Evolutionary conservation across 2,797 vertebrate species (phyloP), one percentile per base, ranked within the genome.

Genomic region (Myripristis jacobus): DNA sequence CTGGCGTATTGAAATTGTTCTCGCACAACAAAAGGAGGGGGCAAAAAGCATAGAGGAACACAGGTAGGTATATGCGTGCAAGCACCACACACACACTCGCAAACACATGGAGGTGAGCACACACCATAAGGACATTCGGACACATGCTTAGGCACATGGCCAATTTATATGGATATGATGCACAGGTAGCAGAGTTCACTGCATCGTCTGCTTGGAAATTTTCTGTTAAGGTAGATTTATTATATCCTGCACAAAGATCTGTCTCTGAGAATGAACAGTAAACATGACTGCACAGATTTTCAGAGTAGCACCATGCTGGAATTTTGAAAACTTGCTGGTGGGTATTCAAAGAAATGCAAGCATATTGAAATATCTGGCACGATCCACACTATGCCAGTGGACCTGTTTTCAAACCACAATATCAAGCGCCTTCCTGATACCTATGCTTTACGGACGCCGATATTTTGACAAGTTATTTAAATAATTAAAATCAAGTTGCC

Each of bases 11-110:
- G 72, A 72, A 76, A 73, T 66, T 73, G 60, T 70, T 77, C 71
- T 82, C 82, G 82, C 77, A 83, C 84, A 78, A 76, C 70, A 80
- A 84, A 83, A 69, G 36, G 24, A 66, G 43, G n/a, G 43, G 34
- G 52, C n/a, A 29, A 47, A 70, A 61, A 60, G 59, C n/a, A 73
- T 4, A 47, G 44, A 75, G 21, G 41, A 19, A 67, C 51, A 64
- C 21, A 63, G 61, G 53, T 51, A 61, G 54, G 46, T 66, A 59
- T 50, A 9, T 13, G 62, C 5, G 19, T 18, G 44, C 48, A 70
- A 57, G 44, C 13, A 27, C 31, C 47, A 46, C 34, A 55, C 65
- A 51, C 21, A 66, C 15, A 29, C 27, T 36, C 22, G 65, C 15
- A 46, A 29, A 55, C 64, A 50, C 21, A 65, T 15, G 16, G 29